Percentiles rank a stretch among this genome's conserved stretches.
Conservation (phyloP, 2,113 vertebrate species). For the Sterrhoptilus dennistouni region DNA sequence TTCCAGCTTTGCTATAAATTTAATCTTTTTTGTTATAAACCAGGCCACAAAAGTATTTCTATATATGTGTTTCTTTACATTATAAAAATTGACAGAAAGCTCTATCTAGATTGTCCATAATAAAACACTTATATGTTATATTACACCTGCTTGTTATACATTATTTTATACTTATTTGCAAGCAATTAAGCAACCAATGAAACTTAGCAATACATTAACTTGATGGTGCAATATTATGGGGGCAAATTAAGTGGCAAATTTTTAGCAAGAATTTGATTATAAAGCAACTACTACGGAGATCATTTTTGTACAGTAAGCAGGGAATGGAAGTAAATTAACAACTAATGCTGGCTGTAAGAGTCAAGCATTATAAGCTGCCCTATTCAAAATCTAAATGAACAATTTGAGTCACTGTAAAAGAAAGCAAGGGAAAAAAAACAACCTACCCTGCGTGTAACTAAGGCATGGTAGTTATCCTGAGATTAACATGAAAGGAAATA, state of each 20-base stretch:
- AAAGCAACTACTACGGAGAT: neutral
- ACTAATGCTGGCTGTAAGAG: neutral
- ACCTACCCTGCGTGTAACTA: neutral
- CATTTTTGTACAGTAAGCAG: neutral
- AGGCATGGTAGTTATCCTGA: neutral
- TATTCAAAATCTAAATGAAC: neutral
- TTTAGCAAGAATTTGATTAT: neutral
- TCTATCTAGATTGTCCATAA: neutral
- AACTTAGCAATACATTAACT: neutral
- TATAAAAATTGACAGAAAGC: neutral
- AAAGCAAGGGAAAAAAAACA: neutral
- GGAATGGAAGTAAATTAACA: neutral
- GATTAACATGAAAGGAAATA: neutral
- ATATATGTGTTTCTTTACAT: neutral
- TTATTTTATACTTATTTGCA: neutral
- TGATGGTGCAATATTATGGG: neutral
- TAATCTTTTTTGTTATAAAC: neutral
- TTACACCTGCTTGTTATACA: neutral
- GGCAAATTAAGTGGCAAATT: neutral
- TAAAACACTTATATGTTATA: neutral
- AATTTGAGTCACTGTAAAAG: neutral
- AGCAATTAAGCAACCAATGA: neutral
- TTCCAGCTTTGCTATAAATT: neutral
- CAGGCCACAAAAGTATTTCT: neutral
- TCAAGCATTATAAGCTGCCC: neutral